A percentile compares a stretch with the other conserved stretches of the same genome.
Conservation (phyloP, 2,888 invertebrate genomes). For the Dasypogon diadema region DNA sequence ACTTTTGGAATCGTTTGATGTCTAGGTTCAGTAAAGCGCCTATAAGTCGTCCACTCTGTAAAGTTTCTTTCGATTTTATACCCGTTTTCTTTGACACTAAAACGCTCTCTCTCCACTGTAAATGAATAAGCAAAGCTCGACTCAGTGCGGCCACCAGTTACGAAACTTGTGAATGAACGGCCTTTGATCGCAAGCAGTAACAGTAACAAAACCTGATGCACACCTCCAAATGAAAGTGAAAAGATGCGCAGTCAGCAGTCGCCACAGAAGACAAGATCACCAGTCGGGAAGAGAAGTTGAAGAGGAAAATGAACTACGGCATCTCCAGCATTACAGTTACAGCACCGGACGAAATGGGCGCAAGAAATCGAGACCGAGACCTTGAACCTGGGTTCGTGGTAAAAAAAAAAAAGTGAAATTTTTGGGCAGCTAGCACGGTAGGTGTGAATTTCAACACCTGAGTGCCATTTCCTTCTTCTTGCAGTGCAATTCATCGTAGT, state of each 20-base stretch:
- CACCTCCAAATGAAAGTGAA: slow-evolving; percentile 41
- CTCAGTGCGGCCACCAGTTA: neutral
- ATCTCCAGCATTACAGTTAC: slow-evolving; percentile 5
- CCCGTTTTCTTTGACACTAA: neutral
- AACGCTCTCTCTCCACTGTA: slow-evolving; percentile 1
- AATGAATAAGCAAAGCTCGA: neutral
- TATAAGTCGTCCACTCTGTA: neutral
- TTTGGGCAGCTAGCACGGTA: neutral
- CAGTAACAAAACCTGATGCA: slow-evolving; percentile 10
- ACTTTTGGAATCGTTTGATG: no score
- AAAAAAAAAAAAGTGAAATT: slow-evolving; percentile 25
- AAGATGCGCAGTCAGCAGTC: slow-evolving; percentile 33
- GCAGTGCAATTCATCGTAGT: neutral
- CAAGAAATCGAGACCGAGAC: slow-evolving; percentile 37
- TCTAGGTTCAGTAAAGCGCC: no score
- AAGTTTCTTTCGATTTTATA: neutral
- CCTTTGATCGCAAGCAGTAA: neutral
- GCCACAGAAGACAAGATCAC: neutral
- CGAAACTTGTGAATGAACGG: slow-evolving; percentile 21
- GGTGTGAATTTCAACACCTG: slow-evolving; percentile 13
- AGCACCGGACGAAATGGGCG: neutral
- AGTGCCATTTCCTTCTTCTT: neutral
- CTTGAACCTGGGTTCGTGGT: slow-evolving; percentile 49
- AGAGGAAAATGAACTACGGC: slow-evolving; percentile 15
- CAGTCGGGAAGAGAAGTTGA: neutral